phyloP scores from a whole-genome alignment of 1,140 invertebrate genomes.

The Drosophila micromelanica region DNA sequence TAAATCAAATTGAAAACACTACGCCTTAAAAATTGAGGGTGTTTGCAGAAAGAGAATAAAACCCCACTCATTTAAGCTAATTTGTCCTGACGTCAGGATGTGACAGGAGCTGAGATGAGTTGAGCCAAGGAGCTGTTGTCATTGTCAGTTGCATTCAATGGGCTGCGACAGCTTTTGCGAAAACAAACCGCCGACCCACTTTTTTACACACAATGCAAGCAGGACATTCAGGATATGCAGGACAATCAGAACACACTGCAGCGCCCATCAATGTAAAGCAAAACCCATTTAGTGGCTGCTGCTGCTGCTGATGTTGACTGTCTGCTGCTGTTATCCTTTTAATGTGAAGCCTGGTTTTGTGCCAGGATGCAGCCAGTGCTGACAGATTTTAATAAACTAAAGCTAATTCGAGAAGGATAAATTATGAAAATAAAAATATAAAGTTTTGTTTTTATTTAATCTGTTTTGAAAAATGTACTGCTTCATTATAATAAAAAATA shows the following conservation, averaged over 20 bases:
- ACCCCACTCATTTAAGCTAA: conserved; percentile 55
- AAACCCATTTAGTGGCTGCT: conserved; percentile 52
- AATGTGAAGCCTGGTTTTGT: conserved; percentile 35
- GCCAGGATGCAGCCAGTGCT: neutral
- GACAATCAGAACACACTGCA: conserved; percentile 25
- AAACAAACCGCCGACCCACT: conserved; percentile 59
- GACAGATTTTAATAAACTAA: too few relatives aligned
- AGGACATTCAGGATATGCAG: conserved; percentile 24
- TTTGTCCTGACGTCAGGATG: conserved; percentile 46
- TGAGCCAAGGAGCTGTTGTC: conserved; percentile 4
- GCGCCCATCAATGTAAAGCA: conserved; percentile 53
- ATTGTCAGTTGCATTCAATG: conserved; percentile 51
- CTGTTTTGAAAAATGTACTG: too few relatives aligned
- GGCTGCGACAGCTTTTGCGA: conserved; percentile 43
- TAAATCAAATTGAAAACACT: too few relatives aligned
- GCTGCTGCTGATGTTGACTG: conserved; percentile 43
- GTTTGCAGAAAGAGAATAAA: conserved; percentile 8
- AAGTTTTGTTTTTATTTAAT: too few relatives aligned
- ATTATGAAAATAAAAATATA: too few relatives aligned
- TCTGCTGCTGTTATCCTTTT: conserved; percentile 58
- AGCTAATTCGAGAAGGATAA: too few relatives aligned
- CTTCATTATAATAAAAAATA: too few relatives aligned
- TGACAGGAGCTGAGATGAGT: conserved; percentile 30
- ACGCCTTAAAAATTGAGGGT: too few relatives aligned
- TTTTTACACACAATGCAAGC: conserved; percentile 40